phyloP scores from a whole-genome alignment of 2,797 vertebrate genomes.

The Chrosomus eos region DNA sequence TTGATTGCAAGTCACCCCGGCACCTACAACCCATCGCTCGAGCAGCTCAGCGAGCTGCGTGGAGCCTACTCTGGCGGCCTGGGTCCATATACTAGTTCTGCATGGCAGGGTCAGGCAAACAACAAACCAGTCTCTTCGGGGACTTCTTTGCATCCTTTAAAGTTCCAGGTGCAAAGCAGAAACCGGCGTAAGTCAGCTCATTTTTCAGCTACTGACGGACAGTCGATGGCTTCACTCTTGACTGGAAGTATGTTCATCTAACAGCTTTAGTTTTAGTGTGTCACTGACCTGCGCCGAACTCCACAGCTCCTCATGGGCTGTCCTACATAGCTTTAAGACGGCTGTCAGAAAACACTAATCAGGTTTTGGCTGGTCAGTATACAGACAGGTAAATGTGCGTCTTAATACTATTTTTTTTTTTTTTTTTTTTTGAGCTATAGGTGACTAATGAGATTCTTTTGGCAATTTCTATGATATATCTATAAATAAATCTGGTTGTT shows the following conservation, averaged over 20 bases:
- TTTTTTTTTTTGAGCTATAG: neutral
- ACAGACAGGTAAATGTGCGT: slow-evolving; percentile 10
- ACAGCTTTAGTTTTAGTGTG: neutral
- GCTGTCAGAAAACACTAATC: slow-evolving; percentile 3
- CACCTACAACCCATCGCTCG: too few species aligned
- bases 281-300: neutral
- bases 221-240: neutral
- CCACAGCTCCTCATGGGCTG: slow-evolving; percentile 16
- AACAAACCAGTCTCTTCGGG: too few species aligned
- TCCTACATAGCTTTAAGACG: slow-evolving; percentile 6
- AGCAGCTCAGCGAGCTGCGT: too few species aligned
- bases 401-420: neutral
- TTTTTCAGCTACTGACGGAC: neutral
- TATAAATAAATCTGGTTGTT: neutral
- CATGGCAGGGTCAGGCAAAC: too few species aligned
- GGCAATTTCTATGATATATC: neutral
- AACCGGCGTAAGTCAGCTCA: neutral
- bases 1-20: too few species aligned
- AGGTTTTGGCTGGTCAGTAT: slow-evolving; percentile 21
- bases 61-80: too few species aligned
- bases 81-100: too few species aligned
- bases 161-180: neutral
- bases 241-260: slow-evolving; percentile 45
- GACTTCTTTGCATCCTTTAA: neutral
- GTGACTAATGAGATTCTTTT: neutral